Evolutionary conservation across 2,888 invertebrate genomes (phyloP).

Genomic region (Sisyra terminalis): DNA sequence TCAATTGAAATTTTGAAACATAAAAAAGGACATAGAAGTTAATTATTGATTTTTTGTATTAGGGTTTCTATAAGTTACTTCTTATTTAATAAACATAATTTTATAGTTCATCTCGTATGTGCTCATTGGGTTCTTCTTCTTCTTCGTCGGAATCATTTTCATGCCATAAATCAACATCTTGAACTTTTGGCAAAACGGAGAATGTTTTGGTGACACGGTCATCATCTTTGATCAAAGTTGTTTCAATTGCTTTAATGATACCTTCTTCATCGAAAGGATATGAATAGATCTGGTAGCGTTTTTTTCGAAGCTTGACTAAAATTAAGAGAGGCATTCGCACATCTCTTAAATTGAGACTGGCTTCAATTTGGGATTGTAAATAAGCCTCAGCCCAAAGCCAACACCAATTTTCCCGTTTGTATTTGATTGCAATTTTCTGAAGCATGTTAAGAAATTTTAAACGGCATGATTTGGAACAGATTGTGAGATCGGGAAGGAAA

Average conservation of each 20-base stretch:
- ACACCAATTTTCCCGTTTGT: slow-evolving; percentile 1
- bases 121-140: neutral
- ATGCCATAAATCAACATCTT: slow-evolving; percentile 1
- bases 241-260: neutral
- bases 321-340: neutral
- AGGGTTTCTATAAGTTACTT: neutral
- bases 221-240: neutral
- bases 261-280: no score
- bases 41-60: neutral
- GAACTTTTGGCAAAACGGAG: neutral
- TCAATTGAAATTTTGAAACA: slow-evolving; percentile 77
- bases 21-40: slow-evolving; percentile 40
- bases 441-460: neutral
- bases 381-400: slow-evolving; percentile 3
- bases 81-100: neutral
- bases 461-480: neutral
- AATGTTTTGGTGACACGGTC: neutral
- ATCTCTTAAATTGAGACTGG: neutral
- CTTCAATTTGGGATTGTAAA: neutral
- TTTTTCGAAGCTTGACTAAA: no score
- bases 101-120: neutral
- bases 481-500: neutral
- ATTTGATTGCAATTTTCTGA: neutral
- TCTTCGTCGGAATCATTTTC: neutral
- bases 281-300: no score